Evolutionary conservation across 2,113 vertebrate species (phyloP), one percentile per base, ranked within the genome.

Genomic region (Fregata magnificens): DNA sequence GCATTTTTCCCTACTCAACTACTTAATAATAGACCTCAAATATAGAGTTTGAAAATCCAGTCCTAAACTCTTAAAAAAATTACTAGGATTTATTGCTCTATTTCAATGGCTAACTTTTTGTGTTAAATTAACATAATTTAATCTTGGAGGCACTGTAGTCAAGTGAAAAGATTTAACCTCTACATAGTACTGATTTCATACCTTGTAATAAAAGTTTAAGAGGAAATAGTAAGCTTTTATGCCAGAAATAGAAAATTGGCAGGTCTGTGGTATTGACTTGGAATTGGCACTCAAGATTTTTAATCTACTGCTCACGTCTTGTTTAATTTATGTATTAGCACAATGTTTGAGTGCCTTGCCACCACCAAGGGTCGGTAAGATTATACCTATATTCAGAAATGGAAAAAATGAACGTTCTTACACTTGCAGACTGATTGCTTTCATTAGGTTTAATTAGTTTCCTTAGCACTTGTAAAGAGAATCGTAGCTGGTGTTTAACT

Each of bases 371-470:
- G 94, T 97, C 38, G 76, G 95, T 79, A 95, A 76, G 69, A 74
- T 92, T 96, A 96, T 82, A 94, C 82, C 56, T 96, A 53, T 92
- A 93, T 85, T 95, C 91, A 96, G 95, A 96, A 97, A 97, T 65
- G 82, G 95, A 78, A 93, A 94, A 73, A 96, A 69, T 52, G 58
- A 87, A 80, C 90, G 86, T 96, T 96, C 80, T 58, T 20, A 96
- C 82, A 67, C 74, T 96, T 95, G 89, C 82, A 95, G 92, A 97
- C 95, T 95, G 97, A 98, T 98, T 97, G 93, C 96, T 98, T 98
- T 98, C 97, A 97, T 98, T 97, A 98, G 40, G 36, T 98, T 98
- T 98, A 98, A 98, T 98, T 98, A 91, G 86, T 97, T 98, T 97
- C 90, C 88, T 95, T 93, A 53, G 82, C 95, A 97, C 95, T 98